Base-by-base conservation (phyloP, 1,140 invertebrate species). In the Ericerus pela region DNA sequence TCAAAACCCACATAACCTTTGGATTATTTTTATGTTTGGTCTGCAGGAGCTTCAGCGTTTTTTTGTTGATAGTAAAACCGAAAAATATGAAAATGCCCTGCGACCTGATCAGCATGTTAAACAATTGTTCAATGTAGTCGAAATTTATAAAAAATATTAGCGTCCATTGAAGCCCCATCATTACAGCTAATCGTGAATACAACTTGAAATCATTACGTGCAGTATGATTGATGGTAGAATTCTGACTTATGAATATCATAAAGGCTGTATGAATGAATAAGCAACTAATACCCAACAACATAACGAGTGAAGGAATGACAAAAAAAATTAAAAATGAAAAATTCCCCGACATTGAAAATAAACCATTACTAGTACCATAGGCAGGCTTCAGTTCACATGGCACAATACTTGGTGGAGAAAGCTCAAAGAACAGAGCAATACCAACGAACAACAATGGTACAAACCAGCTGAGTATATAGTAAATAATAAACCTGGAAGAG, bases 41-140 rank as follows among this genome's bases (percentile, higher is more conserved):
- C n/a, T n/a, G n/a, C n/a, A n/a, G n/a, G n/a, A n/a, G n/a, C n/a
- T n/a, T n/a, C n/a, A n/a, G n/a, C n/a, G 41, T 47, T 47, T 47
- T 47, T 4, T 67, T 58, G 8, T 68, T 76, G 59, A 72, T 77
- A 6, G 77, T 74, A 65, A 78, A 79, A 1, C 74, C 75, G 1
- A 76, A 59, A 59, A 78, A 76, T 36, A 79, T 75, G 62, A 78
- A 79, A 6, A 78, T 60, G 1, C 77, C 77, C 63, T 79, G 77
- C 10, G 77, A 66, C 6, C 74, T 73, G 61, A 78, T 79, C 14
- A 79, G 63, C 3, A 72, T 60, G 2, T 77, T 71, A 62, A 78
- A 78, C 8, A 74, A 60, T 60, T 76, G 76, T 64, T 68, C 70
- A 5, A 78, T 61, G 16, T 64, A 63, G 28, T 66, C 62, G 16